Evolutionary conservation across 2,113 vertebrate genomes (phyloP), one percentile per base, ranked within the genome.

Genomic region (Galeopterus variegatus): DNA sequence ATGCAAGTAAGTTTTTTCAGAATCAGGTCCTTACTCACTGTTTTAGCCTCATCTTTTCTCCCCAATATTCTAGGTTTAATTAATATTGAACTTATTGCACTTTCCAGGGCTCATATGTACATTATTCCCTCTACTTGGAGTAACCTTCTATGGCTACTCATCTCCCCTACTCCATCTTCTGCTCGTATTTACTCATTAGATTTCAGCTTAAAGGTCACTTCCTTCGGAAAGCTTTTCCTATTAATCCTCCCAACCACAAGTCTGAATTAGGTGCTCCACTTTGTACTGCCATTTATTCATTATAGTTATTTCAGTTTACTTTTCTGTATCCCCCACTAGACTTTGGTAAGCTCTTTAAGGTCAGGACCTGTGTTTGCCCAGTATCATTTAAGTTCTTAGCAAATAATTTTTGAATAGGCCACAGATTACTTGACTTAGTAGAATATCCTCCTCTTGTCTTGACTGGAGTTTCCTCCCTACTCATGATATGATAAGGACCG

Each of bases 171-270:
- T 52, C n/a, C 15, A 83, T 82, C 33, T 92, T 90, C 45, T 84
- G 41, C 41, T 41, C 41, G 41, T 41, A 18, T 64, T 91, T 89
- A 15, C 48, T 95, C n/a, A 54, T 60, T 95, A 86, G 75, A 87
- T 94, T 93, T 95, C 56, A 95, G 64, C 50, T 69, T 60, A 88
- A 75, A 62, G 14, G 56, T 95, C 62, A 93, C 33, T 93, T 95
- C 60, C n/a, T 88, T 93, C 12, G 33, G 80, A 93, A 96, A 89
- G 41, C 36, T 93, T 92, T 93, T 13, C 56, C 50, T 88, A 14
- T 90, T 93, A 88, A 56, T 67, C 21, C 19, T 93, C 13, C 24
- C 31, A 64, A n/a, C 24, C 52, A 79, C 36, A 94, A 81, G 67
- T 92, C 88, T 90, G 41, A 91, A 79, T 91, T 90, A 75, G n/a